These are phyloP conservation scores for Conchocele bisecta DNA, from an alignment of 2,888 invertebrate genomes.

Conservation along the genomic window DNA sequence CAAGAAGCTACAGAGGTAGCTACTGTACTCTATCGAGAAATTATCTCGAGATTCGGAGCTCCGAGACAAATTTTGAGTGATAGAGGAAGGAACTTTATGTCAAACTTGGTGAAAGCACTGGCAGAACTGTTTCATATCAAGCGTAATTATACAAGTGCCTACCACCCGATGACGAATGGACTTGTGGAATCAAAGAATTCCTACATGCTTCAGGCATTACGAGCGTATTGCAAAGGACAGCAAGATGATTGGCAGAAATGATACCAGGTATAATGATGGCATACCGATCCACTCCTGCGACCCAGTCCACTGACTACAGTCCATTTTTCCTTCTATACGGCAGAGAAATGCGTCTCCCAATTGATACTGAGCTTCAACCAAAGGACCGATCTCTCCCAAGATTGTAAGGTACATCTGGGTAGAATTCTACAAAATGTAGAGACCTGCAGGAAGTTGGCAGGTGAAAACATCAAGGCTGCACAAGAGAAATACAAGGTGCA, in stretches of 20 bases:
- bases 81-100: conserved; percentile 36
- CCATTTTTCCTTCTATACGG: conserved; percentile 44
- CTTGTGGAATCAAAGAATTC: conserved; percentile 49
- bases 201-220: conserved; percentile 49
- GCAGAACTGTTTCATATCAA: conserved; percentile 35
- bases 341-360: conserved; percentile 37
- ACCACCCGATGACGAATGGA: conserved; percentile 52
- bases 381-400: conserved; percentile 7
- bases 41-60: conserved; percentile 35
- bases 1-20: conserved; percentile 36
- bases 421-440: conserved; percentile 27
- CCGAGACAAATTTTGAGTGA: conserved; percentile 26
- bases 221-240: conserved; percentile 36
- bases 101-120: conserved; percentile 37
- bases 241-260: conserved; percentile 48
- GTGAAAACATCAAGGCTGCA: conserved; percentile 18
- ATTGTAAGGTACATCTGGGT: background rate
- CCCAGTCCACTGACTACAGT: conserved; percentile 38
- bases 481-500: conserved; percentile 34
- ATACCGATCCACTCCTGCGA: conserved; percentile 42
- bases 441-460: conserved; percentile 20
- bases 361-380: conserved; percentile 34
- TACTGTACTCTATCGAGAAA: conserved; percentile 19
- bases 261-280: conserved; percentile 54
- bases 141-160: conserved; percentile 24